Base-by-base conservation (phyloP, 92 coral and sea anemone genomes). In the Parazoanthus swiftii region DNA sequence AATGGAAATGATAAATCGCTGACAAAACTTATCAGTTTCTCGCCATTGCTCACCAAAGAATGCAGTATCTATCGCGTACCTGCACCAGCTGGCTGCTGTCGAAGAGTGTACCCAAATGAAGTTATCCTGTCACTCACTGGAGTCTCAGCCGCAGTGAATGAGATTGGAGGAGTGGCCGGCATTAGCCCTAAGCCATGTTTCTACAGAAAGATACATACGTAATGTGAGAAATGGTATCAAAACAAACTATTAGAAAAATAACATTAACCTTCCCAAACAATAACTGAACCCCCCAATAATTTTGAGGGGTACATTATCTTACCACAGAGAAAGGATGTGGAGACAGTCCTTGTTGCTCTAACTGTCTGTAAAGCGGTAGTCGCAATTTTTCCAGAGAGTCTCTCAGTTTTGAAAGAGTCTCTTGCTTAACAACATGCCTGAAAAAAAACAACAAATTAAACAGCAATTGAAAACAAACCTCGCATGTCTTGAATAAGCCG, bases 101-200 rank as follows among this genome's bases (percentile, higher is more conserved):
- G 89, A n/a, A 97, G 93, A 18, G 94, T 89, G 25, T 86, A 88
- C 25, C 93, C 90, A 77, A 96, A 94, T 35, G 98, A 90, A 37
- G 91, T 76, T 76, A 94, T 79, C 74, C 93, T 93, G 65, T 92
- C 92, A 54, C 94, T 89, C 37, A 86, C 90, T 54, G 96, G 98
- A 20, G 96, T 92, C 42, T 89, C 96, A 20, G 96, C 92, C 20
- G 97, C 94, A 36, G 86, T 88, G 87, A 97, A 97, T 3, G 97
- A 94, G 50, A 94, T 93, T 9, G 99, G 94, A n/a, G 99, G 99
- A 26, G 99, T 95, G 4, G 95, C 91, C 26, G 97, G 99, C 29
- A 92, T 87, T n/a, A 97, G 90, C 77, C 98, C 98, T 11, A 97
- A 89, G 67, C 95, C 98, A 88, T 92, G 92, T 66, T 88, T 90